These are phyloP conservation scores for Gymnodraco acuticeps DNA, from an alignment of 2,797 vertebrate genomes.

Conservation along the genomic window DNA sequence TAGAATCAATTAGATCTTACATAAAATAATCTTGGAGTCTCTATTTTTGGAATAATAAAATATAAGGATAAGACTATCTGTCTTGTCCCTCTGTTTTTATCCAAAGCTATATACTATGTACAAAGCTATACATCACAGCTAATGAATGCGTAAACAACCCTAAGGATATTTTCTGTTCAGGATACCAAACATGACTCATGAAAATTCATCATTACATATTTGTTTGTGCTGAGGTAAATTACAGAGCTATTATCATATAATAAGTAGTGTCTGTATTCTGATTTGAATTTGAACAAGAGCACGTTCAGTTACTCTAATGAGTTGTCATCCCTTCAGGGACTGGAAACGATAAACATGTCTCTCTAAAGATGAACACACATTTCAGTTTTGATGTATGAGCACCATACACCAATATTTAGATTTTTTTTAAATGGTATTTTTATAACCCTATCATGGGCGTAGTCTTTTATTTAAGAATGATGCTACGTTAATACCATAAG, in stretches of 20 bases:
- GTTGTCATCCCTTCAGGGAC: conserved; percentile 16
- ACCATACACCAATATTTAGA: background rate
- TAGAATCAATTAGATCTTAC: background rate
- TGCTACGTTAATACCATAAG: background rate
- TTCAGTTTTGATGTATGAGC: background rate
- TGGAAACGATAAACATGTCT: conserved; percentile 16
- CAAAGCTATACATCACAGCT: background rate
- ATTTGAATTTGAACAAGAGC: conserved; percentile 44
- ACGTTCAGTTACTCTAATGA: conserved; percentile 40
- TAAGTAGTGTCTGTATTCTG: conserved; percentile 24
- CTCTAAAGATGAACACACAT: conserved; percentile 15
- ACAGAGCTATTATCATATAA: conserved; percentile 29
- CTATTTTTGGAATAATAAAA: background rate
- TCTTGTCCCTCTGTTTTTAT: background rate
- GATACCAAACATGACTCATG: conserved; percentile 17
- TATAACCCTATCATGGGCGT: background rate
- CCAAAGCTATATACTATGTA: background rate
- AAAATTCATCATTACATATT: conserved; percentile 25
- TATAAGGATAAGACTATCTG: background rate
- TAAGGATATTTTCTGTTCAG: background rate
- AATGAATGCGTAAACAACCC: background rate
- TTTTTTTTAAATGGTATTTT: background rate
- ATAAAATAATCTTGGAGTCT: background rate
- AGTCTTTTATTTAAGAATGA: conserved; percentile 2
- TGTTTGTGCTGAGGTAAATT: conserved; percentile 36